A percentile compares a stretch with the other conserved stretches of the same genome.
phyloP scores from a whole-genome alignment of 1,140 invertebrate genomes.

The Brachionus rotundiformis region DNA sequence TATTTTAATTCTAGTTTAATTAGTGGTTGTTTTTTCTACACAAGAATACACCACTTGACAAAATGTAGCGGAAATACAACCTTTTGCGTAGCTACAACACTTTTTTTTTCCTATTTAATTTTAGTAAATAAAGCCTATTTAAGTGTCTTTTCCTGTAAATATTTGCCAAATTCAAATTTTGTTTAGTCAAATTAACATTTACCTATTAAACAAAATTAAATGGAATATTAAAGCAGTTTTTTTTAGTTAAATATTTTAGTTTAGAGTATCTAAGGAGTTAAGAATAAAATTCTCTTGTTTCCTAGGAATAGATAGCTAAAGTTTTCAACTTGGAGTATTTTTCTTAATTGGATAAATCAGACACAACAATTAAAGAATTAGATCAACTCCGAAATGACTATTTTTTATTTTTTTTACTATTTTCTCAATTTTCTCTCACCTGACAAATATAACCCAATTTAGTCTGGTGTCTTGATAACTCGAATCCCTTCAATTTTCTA shows the following conservation, averaged over 20 bases:
- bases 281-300: neutral
- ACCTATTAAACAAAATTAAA: conserved; percentile 7
- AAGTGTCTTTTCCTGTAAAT: conserved; percentile 13
- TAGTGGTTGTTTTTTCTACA: no score
- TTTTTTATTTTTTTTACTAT: no score
- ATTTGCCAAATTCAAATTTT: neutral
- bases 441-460: neutral
- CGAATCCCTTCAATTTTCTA: neutral
- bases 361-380: neutral
- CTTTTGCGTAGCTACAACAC: neutral
- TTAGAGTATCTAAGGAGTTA: neutral
- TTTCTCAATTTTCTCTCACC: no score
- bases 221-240: no score
- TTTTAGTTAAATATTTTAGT: conserved; percentile 15
- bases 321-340: no score
- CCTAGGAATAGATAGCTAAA: neutral
- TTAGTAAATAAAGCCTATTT: conserved; percentile 5
- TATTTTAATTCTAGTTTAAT: no score
- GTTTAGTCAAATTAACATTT: conserved; percentile 20
- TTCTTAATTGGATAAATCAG: neutral
- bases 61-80: neutral
- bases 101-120: neutral
- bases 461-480: neutral
- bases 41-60: neutral
- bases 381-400: neutral